A percentile compares a stretch with the other conserved stretches of the same genome.
phyloP scores from a whole-genome alignment of 2,888 invertebrate species.

The Philaethria dido region DNA sequence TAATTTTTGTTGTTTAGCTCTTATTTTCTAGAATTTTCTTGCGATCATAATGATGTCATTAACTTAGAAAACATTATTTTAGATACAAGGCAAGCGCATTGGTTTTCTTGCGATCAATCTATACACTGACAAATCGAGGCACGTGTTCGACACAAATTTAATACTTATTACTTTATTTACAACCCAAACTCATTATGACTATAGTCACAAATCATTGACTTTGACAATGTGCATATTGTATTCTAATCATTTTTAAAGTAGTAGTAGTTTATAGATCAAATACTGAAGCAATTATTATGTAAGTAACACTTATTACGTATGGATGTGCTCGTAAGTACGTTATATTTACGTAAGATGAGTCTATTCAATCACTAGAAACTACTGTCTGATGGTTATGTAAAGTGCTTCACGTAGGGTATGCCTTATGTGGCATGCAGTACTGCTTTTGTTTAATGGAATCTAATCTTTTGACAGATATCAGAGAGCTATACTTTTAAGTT shows the following conservation, averaged over 20 bases:
- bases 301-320: conserved; percentile 64
- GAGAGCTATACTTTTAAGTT: too few species aligned
- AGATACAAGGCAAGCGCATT: background rate
- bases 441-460: background rate
- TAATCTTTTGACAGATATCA: too few species aligned
- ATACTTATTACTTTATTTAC: conserved; percentile 2
- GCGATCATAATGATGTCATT: conserved; percentile 13
- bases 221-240: background rate
- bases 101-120: background rate
- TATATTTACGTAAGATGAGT: conserved; percentile 76
- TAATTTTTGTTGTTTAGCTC: conserved; percentile 32
- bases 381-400: conserved; percentile 72
- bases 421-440: background rate
- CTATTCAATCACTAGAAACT: conserved; percentile 73
- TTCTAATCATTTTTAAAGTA: conserved; percentile 1
- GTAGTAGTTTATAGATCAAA: conserved; percentile 2
- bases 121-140: background rate
- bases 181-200: background rate
- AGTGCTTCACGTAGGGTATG: conserved; percentile 47
- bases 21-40: conserved; percentile 33
- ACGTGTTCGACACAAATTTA: background rate
- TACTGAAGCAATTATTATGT: conserved; percentile 56
- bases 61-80: background rate
- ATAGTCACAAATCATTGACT: background rate
- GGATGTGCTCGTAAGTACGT: conserved; percentile 62